Conservation (phyloP, 2,888 invertebrate species). For the Stenodera caucasica region DNA sequence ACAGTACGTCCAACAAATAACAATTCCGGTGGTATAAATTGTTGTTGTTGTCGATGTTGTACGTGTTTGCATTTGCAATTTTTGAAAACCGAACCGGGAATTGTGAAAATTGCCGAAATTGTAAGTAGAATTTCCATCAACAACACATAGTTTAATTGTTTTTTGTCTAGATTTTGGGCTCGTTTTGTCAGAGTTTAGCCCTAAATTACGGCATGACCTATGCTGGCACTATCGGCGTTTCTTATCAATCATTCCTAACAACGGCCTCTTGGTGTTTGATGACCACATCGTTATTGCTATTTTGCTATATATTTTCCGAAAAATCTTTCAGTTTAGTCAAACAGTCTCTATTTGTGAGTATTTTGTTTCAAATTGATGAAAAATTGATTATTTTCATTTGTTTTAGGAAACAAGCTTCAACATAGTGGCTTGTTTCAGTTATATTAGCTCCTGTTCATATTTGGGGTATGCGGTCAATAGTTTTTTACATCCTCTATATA, state of each 20-base stretch:
- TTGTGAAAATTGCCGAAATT: constrained; percentile 75
- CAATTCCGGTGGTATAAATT: constrained; percentile 57
- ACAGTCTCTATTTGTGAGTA: constrained; percentile 81
- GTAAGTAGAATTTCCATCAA: constrained; percentile 59
- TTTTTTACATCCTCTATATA: constrained; percentile 75
- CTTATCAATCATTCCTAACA: constrained; percentile 79
- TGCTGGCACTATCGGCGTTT: constrained; percentile 73
- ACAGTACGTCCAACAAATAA: constrained; percentile 45
- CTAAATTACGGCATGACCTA: constrained; percentile 77
- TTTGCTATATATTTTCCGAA: constrained; percentile 78
- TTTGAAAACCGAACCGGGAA: constrained; percentile 70
- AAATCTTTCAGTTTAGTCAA: constrained; percentile 75
- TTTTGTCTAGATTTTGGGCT: constrained; percentile 67
- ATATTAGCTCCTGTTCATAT: constrained; percentile 77
- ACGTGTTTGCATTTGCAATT: constrained; percentile 79
- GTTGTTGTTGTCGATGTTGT: constrained; percentile 76
- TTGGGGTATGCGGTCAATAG: constrained; percentile 78
- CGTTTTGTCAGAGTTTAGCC: constrained; percentile 79
- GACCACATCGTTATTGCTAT: constrained; percentile 72
- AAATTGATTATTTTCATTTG: constrained; percentile 24
- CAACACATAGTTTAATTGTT: constrained; percentile 5
- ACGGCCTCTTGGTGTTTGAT: constrained; percentile 80
- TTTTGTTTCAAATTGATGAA: constrained; percentile 3
- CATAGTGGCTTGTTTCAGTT: constrained; percentile 73
- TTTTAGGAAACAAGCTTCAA: constrained; percentile 82